A percentile compares a stretch with the other conserved stretches of the same genome.
These are phyloP conservation scores for Pseudomyrmex sp. DNA, from an alignment of 1,140 invertebrate species.

Conservation along the genomic window DNA sequence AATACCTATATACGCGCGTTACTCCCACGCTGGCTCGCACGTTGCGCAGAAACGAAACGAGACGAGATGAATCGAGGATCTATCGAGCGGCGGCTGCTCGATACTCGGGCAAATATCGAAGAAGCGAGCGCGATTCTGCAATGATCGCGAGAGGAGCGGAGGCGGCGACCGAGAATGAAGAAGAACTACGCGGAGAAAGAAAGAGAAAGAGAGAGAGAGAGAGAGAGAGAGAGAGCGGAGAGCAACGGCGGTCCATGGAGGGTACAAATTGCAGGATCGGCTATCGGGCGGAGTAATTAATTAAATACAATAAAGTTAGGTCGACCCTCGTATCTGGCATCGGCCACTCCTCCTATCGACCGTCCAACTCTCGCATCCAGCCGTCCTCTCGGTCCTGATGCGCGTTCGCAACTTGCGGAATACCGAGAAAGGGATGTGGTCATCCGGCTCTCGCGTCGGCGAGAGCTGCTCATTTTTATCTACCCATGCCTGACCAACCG, in stretches of 20 bases:
- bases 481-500: constrained; percentile 37
- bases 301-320: constrained; percentile 81
- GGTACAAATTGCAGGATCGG: constrained; percentile 79
- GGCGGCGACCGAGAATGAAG: constrained; percentile 54
- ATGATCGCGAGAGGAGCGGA: constrained; percentile 56
- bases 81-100: constrained; percentile 16
- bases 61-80: constrained; percentile 26
- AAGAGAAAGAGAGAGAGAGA: background rate
- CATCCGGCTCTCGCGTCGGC: constrained; percentile 6
- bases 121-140: constrained; percentile 33
- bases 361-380: constrained; percentile 63
- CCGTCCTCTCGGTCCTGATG: constrained; percentile 64
- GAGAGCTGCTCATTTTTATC: constrained; percentile 62
- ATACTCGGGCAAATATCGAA: constrained; percentile 13
- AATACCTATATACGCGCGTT: constrained; percentile 22
- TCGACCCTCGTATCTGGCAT: constrained; percentile 78
- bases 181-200: background rate
- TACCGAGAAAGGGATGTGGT: constrained; percentile 56
- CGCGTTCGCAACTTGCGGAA: constrained; percentile 66
- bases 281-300: constrained; percentile 79
- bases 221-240: constrained; percentile 2
- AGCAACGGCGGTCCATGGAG: constrained; percentile 55
- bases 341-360: constrained; percentile 78
- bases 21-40: background rate
- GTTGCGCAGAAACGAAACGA: background rate